These are phyloP conservation scores for Poicephalus meyeri DNA, from an alignment of 2,113 vertebrate genomes.

Conservation along the genomic window DNA sequence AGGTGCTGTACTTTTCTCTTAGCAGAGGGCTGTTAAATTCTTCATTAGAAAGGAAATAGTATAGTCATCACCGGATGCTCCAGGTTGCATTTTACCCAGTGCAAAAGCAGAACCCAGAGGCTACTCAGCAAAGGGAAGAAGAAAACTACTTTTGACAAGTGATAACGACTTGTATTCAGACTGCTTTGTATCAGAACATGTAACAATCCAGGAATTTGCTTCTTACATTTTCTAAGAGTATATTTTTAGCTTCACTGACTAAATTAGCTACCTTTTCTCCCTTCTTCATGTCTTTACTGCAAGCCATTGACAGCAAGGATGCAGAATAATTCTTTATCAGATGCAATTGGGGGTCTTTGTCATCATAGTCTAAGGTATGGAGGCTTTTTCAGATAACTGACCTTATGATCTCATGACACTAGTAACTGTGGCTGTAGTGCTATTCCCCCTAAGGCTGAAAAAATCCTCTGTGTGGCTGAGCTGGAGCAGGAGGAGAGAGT, in stretches of 20 bases:
- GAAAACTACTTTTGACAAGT: slow-evolving; percentile 30
- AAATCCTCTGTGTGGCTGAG: background rate
- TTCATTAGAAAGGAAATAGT: background rate
- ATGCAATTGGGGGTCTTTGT: background rate
- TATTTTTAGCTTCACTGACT: slow-evolving; percentile 10
- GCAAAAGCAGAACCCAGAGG: slow-evolving; percentile 3
- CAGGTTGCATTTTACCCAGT: background rate
- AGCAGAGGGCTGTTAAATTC: background rate
- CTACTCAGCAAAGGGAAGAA: background rate
- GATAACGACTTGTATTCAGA: background rate
- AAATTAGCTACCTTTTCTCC: background rate
- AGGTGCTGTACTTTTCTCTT: background rate
- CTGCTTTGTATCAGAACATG: background rate
- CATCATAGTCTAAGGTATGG: background rate
- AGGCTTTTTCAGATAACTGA: background rate
- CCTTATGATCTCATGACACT: background rate
- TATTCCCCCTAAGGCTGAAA: background rate
- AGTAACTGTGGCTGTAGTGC: background rate
- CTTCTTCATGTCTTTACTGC: background rate
- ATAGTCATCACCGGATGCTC: background rate
- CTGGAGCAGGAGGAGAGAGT: background rate
- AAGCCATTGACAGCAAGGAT: background rate
- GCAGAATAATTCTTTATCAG: background rate
- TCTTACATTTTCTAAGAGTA: background rate
- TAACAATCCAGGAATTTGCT: background rate